A percentile compares a stretch with the other conserved stretches of the same genome.
Conservation (phyloP, 2,113 vertebrate genomes). For the Cyprinodon brontotheroides region DNA sequence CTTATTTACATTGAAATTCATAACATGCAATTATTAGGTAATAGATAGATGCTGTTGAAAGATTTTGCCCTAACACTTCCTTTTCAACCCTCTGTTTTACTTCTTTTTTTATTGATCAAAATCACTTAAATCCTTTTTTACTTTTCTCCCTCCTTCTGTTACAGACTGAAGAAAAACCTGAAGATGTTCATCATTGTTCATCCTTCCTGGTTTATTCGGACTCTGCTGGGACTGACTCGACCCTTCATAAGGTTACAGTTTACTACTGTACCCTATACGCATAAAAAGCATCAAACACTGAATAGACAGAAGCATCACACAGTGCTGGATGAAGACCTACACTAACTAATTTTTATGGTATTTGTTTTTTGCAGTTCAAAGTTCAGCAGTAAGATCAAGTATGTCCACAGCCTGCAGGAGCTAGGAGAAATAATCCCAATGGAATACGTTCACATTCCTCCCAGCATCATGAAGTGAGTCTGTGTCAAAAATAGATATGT, state of each 20-base stretch:
- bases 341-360: background rate
- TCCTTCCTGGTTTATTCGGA: conserved; percentile 95
- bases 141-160: conserved; percentile 21
- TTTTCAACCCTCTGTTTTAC: too few species aligned
- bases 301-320: background rate
- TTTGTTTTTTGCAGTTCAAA: conserved; percentile 82
- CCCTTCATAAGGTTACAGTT: conserved; percentile 89
- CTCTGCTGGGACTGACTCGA: conserved; percentile 89
- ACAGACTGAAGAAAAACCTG: conserved; percentile 91
- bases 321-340: background rate
- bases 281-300: background rate
- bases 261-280: background rate
- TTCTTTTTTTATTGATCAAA: background rate
- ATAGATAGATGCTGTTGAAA: too few species aligned
- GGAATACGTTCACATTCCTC: conserved; percentile 91
- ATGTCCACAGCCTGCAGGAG: conserved; percentile 86
- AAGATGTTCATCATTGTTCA: conserved; percentile 96
- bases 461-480: conserved; percentile 90
- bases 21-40: too few species aligned
- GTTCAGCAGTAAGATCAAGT: conserved; percentile 95
- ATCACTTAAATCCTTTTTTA: background rate
- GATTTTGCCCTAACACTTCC: too few species aligned
- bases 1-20: too few species aligned
- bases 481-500: background rate
- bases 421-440: conserved; percentile 89